Base-by-base conservation (phyloP, 2,888 invertebrate species). In the Drosophila lacicola region DNA sequence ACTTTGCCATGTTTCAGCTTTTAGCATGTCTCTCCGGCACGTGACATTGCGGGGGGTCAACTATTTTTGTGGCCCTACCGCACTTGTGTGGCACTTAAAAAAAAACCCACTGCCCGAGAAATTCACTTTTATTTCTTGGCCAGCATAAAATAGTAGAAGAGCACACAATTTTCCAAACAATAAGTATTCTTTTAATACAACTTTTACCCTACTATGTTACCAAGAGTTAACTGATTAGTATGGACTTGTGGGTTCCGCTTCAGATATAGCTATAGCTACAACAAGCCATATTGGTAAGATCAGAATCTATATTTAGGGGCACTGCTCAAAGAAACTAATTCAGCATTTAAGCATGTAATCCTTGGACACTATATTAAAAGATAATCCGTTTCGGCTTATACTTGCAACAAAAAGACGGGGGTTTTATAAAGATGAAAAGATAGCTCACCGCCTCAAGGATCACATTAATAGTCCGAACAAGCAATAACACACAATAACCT, bases 11-110 rank as follows among this genome's bases (percentile, higher is more conserved):
- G 55, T 44, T 45, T 45, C 55, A 25, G 55, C 55, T 55, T 36
- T 69, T 62, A 62, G 61, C 70, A 69, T 36, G 55, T 61, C 61
- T 36, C 39, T n/a, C 36, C 37, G 55, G 62, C 64, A 84, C 79
- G 79, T 85, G 82, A 79, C 70, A 69, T 21, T 49, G 65, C 70
- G 25, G 61, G 45, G 25, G 55, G 45, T 45, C 45, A 45, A 36
- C 36, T 55, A 34, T 44, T 44, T 34, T 36, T 33, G 2, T 33
- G 46, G 33, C 14, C 46, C 25, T 17, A 36, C 13, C 19, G 11
- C 46, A 46, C 19, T 29, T 46, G 29, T 13, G 42, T 44, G 42
- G 42, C 46, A 33, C 46, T n/a, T 25, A 9, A 25, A 45, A 36
- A 34, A 29, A 55, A 34, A 21, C 39, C n/a, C 14, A 14, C 34